phyloP scores from a whole-genome alignment of 2,113 vertebrate genomes.

The Indri indri region DNA sequence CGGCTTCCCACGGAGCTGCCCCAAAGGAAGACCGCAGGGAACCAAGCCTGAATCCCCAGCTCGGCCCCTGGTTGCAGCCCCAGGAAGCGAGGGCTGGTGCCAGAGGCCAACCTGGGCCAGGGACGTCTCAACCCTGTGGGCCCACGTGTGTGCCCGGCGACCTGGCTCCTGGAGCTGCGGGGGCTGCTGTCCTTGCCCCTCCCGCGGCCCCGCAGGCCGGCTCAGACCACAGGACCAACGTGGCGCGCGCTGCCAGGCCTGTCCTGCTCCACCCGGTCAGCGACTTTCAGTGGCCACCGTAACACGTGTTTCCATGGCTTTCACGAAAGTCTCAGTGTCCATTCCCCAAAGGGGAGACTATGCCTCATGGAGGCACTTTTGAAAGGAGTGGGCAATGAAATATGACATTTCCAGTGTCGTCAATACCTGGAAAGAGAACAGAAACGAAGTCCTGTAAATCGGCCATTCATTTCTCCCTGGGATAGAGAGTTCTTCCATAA shows the following conservation, averaged over 20 bases:
- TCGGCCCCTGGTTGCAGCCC: not conserved
- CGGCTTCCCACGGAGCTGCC: not conserved
- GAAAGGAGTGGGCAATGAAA: not conserved
- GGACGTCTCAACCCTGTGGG: not conserved
- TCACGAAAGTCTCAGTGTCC: slow-evolving; percentile 31
- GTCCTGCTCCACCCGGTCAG: not conserved
- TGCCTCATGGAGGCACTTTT: not conserved
- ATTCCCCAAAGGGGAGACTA: slow-evolving; percentile 60
- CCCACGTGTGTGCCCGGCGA: not conserved
- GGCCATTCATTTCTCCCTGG: slow-evolving; percentile 50
- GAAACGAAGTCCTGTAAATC: slow-evolving; percentile 55
- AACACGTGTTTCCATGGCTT: slow-evolving; percentile 14
- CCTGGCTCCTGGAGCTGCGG: not conserved
- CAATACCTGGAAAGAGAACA: slow-evolving; percentile 67
- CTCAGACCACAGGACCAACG: no score
- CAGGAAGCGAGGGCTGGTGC: not conserved
- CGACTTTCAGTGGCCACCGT: slow-evolving; percentile 51
- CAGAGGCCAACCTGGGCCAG: not conserved
- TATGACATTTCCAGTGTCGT: slow-evolving; percentile 39
- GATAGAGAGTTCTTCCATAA: not conserved
- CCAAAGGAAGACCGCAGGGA: not conserved
- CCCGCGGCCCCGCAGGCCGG: not conserved
- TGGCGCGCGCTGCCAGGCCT: no score
- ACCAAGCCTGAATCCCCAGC: not conserved
- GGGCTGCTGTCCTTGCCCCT: not conserved